A percentile compares a stretch with the other conserved stretches of the same genome.
phyloP scores from a whole-genome alignment of 53 echinoderm and acorn worm species.

The Echinarachnius parma region DNA sequence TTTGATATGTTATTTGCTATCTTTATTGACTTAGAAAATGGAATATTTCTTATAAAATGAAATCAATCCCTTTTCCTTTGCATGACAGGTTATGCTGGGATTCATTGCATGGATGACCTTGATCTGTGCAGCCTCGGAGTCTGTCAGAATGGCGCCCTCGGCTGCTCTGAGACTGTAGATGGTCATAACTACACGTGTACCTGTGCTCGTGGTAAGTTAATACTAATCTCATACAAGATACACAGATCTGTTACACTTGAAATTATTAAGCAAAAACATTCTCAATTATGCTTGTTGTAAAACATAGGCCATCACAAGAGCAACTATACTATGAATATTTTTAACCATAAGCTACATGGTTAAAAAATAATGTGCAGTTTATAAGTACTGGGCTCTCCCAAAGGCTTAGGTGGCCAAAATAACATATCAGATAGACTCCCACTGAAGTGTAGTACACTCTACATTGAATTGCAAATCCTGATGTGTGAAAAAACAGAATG shows the following conservation, averaged over 20 bases:
- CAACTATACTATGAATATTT: too few relatives aligned
- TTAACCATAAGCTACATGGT: too few relatives aligned
- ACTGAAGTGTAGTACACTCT: too few relatives aligned
- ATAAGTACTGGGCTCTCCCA: too few relatives aligned
- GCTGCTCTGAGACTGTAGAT: slow-evolving; percentile 49
- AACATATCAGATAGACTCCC: too few relatives aligned
- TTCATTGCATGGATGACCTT: slow-evolving; percentile 54
- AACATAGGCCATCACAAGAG: too few relatives aligned
- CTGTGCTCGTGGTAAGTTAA: slow-evolving; percentile 63
- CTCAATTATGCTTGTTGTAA: neutral
- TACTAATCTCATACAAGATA: neutral
- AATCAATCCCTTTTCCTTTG: slow-evolving; percentile 2
- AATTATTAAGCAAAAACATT: neutral
- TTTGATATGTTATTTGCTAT: neutral
- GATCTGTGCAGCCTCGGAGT: slow-evolving; percentile 57
- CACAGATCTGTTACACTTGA: neutral
- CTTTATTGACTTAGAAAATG: too few relatives aligned
- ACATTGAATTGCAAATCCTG: too few relatives aligned
- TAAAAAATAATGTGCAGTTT: too few relatives aligned
- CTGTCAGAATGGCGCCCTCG: slow-evolving; percentile 59
- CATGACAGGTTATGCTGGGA: slow-evolving; percentile 61
- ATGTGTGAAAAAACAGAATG: too few relatives aligned
- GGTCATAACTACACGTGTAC: slow-evolving; percentile 67
- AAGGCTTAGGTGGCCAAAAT: too few relatives aligned
- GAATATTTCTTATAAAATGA: too few relatives aligned